phyloP scores from a whole-genome alignment of 2,113 vertebrate genomes.

The Hippocampus comes region DNA sequence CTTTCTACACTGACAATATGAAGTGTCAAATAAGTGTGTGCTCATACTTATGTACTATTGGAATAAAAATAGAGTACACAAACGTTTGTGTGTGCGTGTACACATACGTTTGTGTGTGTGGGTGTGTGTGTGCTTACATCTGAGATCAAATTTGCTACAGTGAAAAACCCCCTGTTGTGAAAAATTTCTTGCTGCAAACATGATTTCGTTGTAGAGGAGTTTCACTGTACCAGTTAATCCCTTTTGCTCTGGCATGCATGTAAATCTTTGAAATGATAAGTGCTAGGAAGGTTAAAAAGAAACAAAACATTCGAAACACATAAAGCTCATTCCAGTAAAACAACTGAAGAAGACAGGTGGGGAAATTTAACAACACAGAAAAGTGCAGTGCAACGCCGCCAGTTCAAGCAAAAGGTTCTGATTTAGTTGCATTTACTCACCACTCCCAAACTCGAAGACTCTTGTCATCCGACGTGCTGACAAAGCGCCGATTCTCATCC shows the following conservation, averaged over 20 bases:
- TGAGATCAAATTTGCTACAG: no score
- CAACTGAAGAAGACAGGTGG: background rate
- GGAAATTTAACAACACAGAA: background rate
- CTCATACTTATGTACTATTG: no score
- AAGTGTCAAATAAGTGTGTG: no score
- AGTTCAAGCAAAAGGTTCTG: background rate
- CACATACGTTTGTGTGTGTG: no score
- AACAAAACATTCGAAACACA: background rate
- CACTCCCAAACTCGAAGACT: conserved; percentile 98
- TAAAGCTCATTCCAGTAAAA: background rate
- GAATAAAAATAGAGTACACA: no score
- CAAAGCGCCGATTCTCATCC: conserved; percentile 96
- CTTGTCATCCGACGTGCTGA: conserved; percentile 98
- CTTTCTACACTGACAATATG: no score
- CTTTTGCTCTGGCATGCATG: background rate
- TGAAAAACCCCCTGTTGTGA: no score
- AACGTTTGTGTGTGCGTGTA: no score
- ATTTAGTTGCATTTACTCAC: conserved; percentile 69
- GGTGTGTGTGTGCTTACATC: no score
- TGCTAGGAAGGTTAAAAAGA: background rate
- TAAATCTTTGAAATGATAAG: conserved; percentile 12
- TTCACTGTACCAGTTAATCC: conserved; percentile 18
- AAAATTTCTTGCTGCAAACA: no score
- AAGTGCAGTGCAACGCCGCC: background rate
- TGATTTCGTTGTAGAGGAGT: no score